Base-by-base conservation (phyloP, 2,113 vertebrate species). In the Gambusia holbrooki region DNA sequence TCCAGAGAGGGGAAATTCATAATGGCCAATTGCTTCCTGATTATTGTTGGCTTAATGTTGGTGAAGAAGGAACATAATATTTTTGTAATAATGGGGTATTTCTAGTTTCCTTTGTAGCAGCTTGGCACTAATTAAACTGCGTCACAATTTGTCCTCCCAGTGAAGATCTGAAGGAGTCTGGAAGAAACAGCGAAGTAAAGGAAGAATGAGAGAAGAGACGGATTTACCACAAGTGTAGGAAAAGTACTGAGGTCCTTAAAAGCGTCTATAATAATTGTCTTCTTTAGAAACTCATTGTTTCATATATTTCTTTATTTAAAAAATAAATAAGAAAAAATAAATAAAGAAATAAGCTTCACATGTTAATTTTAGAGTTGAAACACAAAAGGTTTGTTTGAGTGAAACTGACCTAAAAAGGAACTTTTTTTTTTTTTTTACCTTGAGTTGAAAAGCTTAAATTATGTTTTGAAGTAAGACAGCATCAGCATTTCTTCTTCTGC, bases 21-120 rank as follows among this genome's bases (percentile, higher is more conserved):
- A 69, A 81, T 75, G 82, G 71, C 72, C 71, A 7, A 84, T 85
- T 86, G 84, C 84, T 87, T 71, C 69, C 72, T 9, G 45, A 72
- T 83, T 88, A 74, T 84, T 85, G 85, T 80, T 84, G 82, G 78
- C 63, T 71, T 54, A 81, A 78, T 87, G 77, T 86, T 83, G 61
- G 72, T 32, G 54, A 62, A 63, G 69, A 19, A 42, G 65, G 70
- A 74, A 67, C 64, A 17, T 48, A 48, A 22, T 48, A 48, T 48
- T 19, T 5, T 37, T 3, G 35, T 37, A 3, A 37, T 11, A 37
- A 37, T 37, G 10, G 35, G 35, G 35, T 37, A 10, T 37, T 37
- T 37, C 11, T 37, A 37, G 35, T 37, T 37, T 48, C 45, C 45
- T 48, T 4, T 48, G 45, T 15, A 17, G 45, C 45, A 48, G 45